A percentile compares a stretch with the other conserved stretches of the same genome.
These are phyloP conservation scores for Nezara viridula DNA, from an alignment of 2,888 invertebrate genomes.

Conservation along the genomic window DNA sequence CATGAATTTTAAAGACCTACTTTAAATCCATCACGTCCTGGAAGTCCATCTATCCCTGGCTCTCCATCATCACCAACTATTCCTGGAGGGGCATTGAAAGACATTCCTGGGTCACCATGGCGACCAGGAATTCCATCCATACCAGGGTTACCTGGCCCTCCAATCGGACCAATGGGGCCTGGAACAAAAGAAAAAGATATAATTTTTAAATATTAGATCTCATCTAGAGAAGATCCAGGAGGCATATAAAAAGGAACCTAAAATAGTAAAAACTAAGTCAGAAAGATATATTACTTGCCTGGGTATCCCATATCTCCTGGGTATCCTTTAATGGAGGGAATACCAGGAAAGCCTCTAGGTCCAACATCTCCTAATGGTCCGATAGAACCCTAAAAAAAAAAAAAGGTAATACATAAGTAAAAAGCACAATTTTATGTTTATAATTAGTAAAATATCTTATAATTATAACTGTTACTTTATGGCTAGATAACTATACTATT, in stretches of 20 bases:
- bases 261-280: too few relatives aligned
- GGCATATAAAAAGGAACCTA: too few relatives aligned
- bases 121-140: slow-evolving; percentile 57
- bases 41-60: slow-evolving; percentile 73
- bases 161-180: slow-evolving; percentile 48
- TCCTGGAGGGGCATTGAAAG: slow-evolving; percentile 70
- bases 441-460: too few relatives aligned
- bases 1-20: not conserved
- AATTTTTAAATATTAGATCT: not conserved
- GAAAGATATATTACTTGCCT: slow-evolving; percentile 1
- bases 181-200: not conserved
- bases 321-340: slow-evolving; percentile 35
- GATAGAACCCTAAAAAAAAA: slow-evolving; percentile 17
- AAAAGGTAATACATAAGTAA: too few relatives aligned
- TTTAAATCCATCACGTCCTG: slow-evolving; percentile 76
- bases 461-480: too few relatives aligned
- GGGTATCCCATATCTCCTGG: slow-evolving; percentile 50
- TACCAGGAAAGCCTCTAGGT: slow-evolving; percentile 42
- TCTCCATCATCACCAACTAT: slow-evolving; percentile 79
- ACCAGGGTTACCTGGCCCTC: slow-evolving; percentile 58
- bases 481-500: not conserved
- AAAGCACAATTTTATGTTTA: too few relatives aligned
- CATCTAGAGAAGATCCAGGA: not conserved
- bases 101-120: slow-evolving; percentile 56
- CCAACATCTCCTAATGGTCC: slow-evolving; percentile 51